These are phyloP conservation scores for Dolichotis patagonum DNA, from an alignment of 2,113 vertebrate genomes.

Conservation along the genomic window DNA sequence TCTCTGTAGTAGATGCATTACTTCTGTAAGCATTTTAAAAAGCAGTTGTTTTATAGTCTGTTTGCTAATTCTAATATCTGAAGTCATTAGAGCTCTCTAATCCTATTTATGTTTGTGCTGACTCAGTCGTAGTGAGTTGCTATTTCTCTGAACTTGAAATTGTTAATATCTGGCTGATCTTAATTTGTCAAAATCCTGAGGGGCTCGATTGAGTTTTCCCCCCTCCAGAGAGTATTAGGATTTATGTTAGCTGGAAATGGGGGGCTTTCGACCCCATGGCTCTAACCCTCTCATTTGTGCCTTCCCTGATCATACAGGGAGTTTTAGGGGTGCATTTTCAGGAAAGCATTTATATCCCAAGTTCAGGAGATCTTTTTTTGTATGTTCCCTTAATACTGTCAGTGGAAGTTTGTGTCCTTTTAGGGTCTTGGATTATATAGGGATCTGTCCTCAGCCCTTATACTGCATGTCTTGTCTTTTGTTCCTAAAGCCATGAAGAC, in stretches of 20 bases:
- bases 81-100: constrained; percentile 27
- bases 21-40: not conserved
- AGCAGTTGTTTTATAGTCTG: not conserved
- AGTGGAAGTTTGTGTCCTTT: not conserved
- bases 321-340: not conserved
- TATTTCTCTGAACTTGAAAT: constrained; percentile 45
- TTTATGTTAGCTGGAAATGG: not conserved
- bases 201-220: not conserved
- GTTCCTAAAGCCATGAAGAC: not conserved
- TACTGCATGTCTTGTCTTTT: not conserved
- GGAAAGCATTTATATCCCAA: not conserved
- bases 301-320: not conserved
- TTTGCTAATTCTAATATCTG: not conserved
- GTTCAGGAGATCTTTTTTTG: not conserved
- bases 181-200: constrained; percentile 36
- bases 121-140: not conserved
- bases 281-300: not conserved
- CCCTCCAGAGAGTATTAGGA: not conserved
- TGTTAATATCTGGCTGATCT: constrained; percentile 37
- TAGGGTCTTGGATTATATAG: not conserved
- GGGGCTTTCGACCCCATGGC: not conserved
- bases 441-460: not conserved
- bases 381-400: not conserved
- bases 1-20: not conserved
- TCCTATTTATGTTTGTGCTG: constrained; percentile 37